phyloP scores from a whole-genome alignment of 2,797 vertebrate species.

The Merluccius polli region DNA sequence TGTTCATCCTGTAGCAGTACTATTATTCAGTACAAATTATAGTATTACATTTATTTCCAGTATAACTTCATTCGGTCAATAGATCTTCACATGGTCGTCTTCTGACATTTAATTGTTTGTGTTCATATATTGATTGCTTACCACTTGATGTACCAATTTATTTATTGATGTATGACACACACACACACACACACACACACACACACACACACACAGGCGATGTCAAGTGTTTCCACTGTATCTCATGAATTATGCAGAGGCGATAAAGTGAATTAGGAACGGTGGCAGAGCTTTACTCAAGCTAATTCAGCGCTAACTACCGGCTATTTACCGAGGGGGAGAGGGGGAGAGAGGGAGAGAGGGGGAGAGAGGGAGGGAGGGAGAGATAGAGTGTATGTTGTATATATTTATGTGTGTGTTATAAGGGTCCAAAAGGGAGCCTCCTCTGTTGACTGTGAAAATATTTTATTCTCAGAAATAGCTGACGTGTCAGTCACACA shows the following conservation, averaged over 20 bases:
- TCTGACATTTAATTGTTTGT: neutral
- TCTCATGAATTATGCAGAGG: constrained; percentile 58
- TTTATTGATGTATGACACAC: neutral
- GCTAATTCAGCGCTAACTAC: constrained; percentile 40
- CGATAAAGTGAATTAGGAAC: constrained; percentile 43
- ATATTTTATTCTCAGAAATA: constrained; percentile 56
- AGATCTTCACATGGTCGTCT: no score
- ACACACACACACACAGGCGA: neutral
- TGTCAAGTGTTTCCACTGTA: constrained; percentile 7
- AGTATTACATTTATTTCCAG: no score
- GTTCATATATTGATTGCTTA: neutral
- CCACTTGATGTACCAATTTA: neutral
- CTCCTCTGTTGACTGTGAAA: constrained; percentile 61
- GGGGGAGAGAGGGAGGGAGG: no score
- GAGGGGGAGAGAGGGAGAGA: no score
- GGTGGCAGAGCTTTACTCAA: constrained; percentile 45
- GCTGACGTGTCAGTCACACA: constrained; percentile 44
- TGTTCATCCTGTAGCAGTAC: no score
- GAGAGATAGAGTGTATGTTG: neutral
- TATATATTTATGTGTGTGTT: neutral
- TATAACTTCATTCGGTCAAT: no score
- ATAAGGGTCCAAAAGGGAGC: constrained; percentile 44
- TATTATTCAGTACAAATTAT: no score
- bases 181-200: constrained; percentile 5
- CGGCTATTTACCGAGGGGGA: constrained; percentile 31